phyloP scores from a whole-genome alignment of 2,888 invertebrate species.

The Drosophila glabriapex region DNA sequence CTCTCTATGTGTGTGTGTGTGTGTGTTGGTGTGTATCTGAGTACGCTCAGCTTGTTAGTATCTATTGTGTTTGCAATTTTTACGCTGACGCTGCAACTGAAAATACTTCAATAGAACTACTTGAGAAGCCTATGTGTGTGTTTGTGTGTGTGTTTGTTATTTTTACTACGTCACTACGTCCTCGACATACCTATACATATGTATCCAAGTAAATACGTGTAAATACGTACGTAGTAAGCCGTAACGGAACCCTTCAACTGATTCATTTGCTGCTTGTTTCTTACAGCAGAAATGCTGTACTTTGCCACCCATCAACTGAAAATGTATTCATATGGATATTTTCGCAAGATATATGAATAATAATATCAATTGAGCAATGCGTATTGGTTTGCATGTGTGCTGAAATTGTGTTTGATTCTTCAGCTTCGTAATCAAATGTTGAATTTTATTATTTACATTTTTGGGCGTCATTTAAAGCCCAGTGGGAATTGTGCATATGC shows the following conservation, averaged over 20 bases:
- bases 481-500: background rate
- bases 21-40: constrained; percentile 39
- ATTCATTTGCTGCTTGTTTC: constrained; percentile 25
- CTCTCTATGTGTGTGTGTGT: constrained; percentile 13
- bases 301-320: background rate
- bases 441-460: background rate
- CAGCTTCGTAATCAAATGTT: background rate
- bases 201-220: constrained; percentile 2
- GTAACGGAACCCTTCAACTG: constrained; percentile 17
- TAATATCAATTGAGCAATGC: background rate
- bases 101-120: constrained; percentile 63
- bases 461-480: background rate
- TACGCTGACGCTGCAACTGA: constrained; percentile 72
- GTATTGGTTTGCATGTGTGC: background rate
- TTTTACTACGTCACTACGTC: constrained; percentile 65
- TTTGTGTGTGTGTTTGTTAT: constrained; percentile 23
- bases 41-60: constrained; percentile 59
- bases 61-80: constrained; percentile 69
- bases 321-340: background rate
- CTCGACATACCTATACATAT: constrained; percentile 56
- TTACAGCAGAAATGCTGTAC: background rate
- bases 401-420: background rate
- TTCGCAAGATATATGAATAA: background rate
- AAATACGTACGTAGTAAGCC: constrained; percentile 2
- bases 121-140: constrained; percentile 38